These are phyloP conservation scores for Eupsittula cactorum DNA, from an alignment of 2,113 vertebrate genomes.

Conservation along the genomic window DNA sequence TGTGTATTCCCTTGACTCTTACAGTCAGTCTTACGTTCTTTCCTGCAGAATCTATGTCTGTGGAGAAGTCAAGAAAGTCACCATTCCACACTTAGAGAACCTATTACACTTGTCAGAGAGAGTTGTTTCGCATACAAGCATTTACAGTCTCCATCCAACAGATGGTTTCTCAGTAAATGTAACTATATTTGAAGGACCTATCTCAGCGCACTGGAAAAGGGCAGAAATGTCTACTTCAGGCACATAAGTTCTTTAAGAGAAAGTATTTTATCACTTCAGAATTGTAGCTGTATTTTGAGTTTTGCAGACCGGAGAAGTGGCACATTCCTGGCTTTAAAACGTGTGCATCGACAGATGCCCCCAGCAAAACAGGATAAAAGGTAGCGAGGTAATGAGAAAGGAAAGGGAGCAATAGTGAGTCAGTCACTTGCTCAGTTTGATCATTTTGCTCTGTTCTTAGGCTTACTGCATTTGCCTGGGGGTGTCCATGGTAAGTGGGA, in stretches of 20 bases:
- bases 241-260: accelerated
- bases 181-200: background rate
- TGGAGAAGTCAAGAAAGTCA: background rate
- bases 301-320: background rate
- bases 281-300: background rate
- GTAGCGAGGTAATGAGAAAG: background rate
- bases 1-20: background rate
- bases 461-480: background rate
- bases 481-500: background rate
- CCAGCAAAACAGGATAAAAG: background rate
- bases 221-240: background rate
- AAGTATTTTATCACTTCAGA: background rate
- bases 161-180: background rate
- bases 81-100: background rate
- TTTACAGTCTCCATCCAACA: background rate
- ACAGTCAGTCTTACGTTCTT: background rate
- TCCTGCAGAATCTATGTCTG: background rate
- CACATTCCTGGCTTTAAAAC: background rate
- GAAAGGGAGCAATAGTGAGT: background rate
- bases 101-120: background rate
- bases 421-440: background rate
- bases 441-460: background rate
- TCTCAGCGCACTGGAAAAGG: background rate
- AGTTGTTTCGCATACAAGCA: accelerated
- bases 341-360: background rate